Percentiles rank a stretch among this genome's conserved stretches.
Evolutionary conservation across 1,140 invertebrate genomes (phyloP).

Genomic region (Pachypeltis micranthus): DNA sequence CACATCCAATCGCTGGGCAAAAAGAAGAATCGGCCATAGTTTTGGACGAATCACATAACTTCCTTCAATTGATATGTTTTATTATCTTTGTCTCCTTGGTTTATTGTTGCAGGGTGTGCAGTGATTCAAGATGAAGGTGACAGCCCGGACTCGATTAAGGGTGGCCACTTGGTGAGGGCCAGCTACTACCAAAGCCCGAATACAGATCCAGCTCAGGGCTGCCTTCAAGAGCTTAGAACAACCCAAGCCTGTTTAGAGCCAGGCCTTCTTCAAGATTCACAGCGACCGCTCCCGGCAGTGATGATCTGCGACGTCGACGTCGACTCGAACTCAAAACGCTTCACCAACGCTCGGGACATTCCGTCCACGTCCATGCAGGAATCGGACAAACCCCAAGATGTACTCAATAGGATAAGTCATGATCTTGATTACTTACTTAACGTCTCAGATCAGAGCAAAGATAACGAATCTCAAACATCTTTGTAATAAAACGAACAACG

Average conservation of each 20-base stretch:
- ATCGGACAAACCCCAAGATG: constrained; percentile 37
- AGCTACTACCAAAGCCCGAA: constrained; percentile 20
- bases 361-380: constrained; percentile 19
- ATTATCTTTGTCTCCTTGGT: no score
- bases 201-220: constrained; percentile 17
- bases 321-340: constrained; percentile 21
- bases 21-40: no score
- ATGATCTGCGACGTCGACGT: constrained; percentile 32
- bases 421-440: constrained; percentile 63
- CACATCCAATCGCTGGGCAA: no score
- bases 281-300: constrained; percentile 25
- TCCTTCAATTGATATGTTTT: no score
- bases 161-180: constrained; percentile 11
- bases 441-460: constrained; percentile 8
- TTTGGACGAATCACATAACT: no score
- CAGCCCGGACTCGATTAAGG: constrained; percentile 1
- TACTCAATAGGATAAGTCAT: constrained; percentile 58
- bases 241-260: constrained; percentile 30
- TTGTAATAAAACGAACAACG: constrained; percentile 2
- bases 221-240: constrained; percentile 27
- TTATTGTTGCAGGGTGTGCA: constrained; percentile 15
- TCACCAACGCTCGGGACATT: constrained; percentile 12
- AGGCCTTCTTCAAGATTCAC: constrained; percentile 23
- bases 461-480: constrained; percentile 11
- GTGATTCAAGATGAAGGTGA: constrained; percentile 17